Evolutionary conservation across 2,888 invertebrate species (phyloP), one percentile per base, ranked within the genome.

Genomic region (Drosophila robusta): DNA sequence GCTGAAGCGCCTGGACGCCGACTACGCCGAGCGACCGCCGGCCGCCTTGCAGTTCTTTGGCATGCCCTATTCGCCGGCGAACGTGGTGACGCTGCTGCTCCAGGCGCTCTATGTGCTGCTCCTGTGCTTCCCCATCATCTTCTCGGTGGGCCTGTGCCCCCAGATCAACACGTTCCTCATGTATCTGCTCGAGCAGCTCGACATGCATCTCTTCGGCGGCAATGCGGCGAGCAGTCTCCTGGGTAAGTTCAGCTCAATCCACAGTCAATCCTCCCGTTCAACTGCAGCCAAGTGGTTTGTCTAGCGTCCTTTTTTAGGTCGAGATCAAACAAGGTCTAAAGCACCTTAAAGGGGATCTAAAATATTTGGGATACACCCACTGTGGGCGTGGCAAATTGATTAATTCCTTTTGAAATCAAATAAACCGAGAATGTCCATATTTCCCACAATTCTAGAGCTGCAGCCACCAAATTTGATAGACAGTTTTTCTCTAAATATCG

Each of bases 151-250:
- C 1, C 93, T 99, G 46, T 97, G 99, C 89, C 99, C 99, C 4
- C 99, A 97, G 93, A 96, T 99, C 57, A 99, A 98, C 91, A 99
- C 99, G 0, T 98, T 99, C 91, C 92, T 96, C 8, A 97, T 98
- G 96, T 99, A 99, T 92, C 93, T 98, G n/a, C 93, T 99, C 79
- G 99, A 99, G 92, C 99, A 99, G 93, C 94, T 95, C 89, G 99
- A 96, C 92, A 98, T 96, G 95, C 97, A 97, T 89, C 90, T 97
- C 1, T 97, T 97, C 89, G 97, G 97, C 1, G 97, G 97, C 0
- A 98, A 96, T 89, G 98, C 97, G 0, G 96, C 96, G 9, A 96
- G 96, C 57, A 96, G 97, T 90, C 92, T 99, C 4, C 93, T 94
- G 18, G 91, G 97, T 98, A 34, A 62, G 74, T 45, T 3, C 8